Base-by-base conservation (phyloP, 2,113 vertebrate species). In the Corvus hawaiiensis region DNA sequence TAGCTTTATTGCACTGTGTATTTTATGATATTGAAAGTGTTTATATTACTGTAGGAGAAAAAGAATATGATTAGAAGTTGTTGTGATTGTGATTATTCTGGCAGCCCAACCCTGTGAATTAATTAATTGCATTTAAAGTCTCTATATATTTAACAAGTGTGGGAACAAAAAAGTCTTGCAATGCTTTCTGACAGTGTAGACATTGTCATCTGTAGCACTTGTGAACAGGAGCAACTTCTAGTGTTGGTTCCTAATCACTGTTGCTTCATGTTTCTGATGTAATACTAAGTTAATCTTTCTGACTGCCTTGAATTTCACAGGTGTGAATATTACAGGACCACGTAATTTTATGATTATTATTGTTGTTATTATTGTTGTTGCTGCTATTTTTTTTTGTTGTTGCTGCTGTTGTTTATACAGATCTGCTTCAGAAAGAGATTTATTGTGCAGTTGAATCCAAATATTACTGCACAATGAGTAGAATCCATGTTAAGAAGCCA, bases 371-470 rank as follows among this genome's bases (percentile, higher is more conserved):
- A 6, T 43, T 21, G 3, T 16, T 41, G 8, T 14, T 12, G 7
- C 37, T 37, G 13, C 26, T 41, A 4, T 24, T 35, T 7, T 19
- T 19, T 63, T 41, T 62, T 8, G 12, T 37, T 51, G 13, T 11
- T 5, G 16, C 20, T 18, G 12, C 46, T 23, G 21, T 9, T 59
- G 4, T 49, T 39, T 39, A 9, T 12, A 63, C 10, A 41, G 90
- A 74, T 90, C 85, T 94, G 48, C 92, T 93, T 95, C 85, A 96
- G 89, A 95, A 81, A 64, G 41, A 68, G 51, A 72, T 96, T 90
- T 96, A 77, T 89, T 84, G 54, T 77, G 32, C 28, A 46, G 43
- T 73, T 96, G 72, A 86, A 74, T 41, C 41, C 85, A 48, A 89
- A 61, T 75, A 33, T 94, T 56, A 17, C 62, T 66, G 37, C 43